Conservation (phyloP, 2,113 vertebrate genomes). For the Euleptes europaea region DNA sequence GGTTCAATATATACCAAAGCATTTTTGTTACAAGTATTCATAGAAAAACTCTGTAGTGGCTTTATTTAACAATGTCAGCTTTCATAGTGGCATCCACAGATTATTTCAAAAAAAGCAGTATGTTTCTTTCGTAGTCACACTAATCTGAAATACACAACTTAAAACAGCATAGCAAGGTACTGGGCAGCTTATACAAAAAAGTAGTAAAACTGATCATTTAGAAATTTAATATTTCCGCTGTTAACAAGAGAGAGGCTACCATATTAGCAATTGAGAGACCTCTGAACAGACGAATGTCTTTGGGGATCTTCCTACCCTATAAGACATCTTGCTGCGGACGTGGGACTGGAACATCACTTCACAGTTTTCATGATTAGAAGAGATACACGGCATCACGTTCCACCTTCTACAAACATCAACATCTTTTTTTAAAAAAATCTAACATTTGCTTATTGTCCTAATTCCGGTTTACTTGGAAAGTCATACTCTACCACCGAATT, state of each 20-base stretch:
- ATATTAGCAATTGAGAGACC: conserved; percentile 74
- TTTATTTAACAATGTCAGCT: conserved; percentile 78
- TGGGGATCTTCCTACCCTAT: conserved; percentile 61
- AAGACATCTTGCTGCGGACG: conserved; percentile 52
- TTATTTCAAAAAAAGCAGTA: conserved; percentile 73
- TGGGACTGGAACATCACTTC: conserved; percentile 56
- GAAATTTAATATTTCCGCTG: conserved; percentile 76
- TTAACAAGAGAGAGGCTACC: conserved; percentile 71
- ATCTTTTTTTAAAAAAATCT: conserved; percentile 50
- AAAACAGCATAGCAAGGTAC: conserved; percentile 78
- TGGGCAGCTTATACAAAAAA: conserved; percentile 78
- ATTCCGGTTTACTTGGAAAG: conserved; percentile 29
- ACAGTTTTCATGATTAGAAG: conserved; percentile 64
- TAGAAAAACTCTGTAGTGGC: conserved; percentile 90
- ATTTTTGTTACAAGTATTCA: conserved; percentile 88
- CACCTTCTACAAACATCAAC: conserved; percentile 61
- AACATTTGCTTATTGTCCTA: conserved; percentile 65
- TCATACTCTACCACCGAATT: too few species aligned
- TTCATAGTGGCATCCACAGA: conserved; percentile 83
- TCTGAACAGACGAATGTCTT: conserved; percentile 70
- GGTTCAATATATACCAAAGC: conserved; percentile 83
- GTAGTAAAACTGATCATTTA: conserved; percentile 78
- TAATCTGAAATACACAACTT: conserved; percentile 81
- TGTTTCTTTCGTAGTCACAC: conserved; percentile 79
- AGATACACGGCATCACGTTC: conserved; percentile 56